A percentile compares a stretch with the other conserved stretches of the same genome.
These are phyloP conservation scores for Dynastes hyllus DNA, from an alignment of 2,888 invertebrate species.

Conservation along the genomic window DNA sequence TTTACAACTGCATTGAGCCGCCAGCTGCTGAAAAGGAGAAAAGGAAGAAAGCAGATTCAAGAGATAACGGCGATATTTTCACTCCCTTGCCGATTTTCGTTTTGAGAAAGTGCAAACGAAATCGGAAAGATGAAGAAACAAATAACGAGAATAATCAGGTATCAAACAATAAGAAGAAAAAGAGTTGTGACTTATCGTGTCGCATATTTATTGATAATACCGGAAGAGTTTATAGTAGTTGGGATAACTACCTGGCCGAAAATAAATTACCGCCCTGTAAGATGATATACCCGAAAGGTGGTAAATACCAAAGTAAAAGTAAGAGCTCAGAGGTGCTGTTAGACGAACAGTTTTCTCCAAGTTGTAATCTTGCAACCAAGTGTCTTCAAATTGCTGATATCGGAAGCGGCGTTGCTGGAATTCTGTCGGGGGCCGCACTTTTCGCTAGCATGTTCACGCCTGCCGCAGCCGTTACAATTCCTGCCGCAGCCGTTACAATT, in stretches of 20 bases:
- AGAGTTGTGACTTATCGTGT: constrained; percentile 56
- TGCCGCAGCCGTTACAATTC: constrained; percentile 45
- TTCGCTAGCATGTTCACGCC: constrained; percentile 40
- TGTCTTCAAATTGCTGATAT: constrained; percentile 10
- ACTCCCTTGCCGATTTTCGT: constrained; percentile 65
- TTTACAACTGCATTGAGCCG: constrained; percentile 61
- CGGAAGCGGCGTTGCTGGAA: constrained; percentile 42
- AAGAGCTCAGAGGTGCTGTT: constrained; percentile 5
- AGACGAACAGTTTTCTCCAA: constrained; percentile 3
- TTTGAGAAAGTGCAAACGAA: constrained; percentile 53
- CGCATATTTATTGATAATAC: constrained; percentile 66
- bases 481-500: constrained; percentile 42
- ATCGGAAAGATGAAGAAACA: background rate
- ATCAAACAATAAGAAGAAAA: too few relatives aligned
- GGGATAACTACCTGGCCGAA: constrained; percentile 72
- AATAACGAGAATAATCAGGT: constrained; percentile 51
- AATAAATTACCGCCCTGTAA: constrained; percentile 75
- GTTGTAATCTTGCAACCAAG: background rate
- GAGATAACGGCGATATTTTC: constrained; percentile 60
- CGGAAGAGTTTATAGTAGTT: constrained; percentile 74
- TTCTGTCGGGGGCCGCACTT: constrained; percentile 48
- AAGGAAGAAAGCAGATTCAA: constrained; percentile 15
- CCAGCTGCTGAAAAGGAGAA: constrained; percentile 60
- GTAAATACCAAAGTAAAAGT: constrained; percentile 62
- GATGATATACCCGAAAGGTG: constrained; percentile 74